Percentiles rank a stretch among this genome's conserved stretches.
These are phyloP conservation scores for Forbesichthys papilliferus DNA, from an alignment of 2,113 vertebrate species.

Conservation along the genomic window DNA sequence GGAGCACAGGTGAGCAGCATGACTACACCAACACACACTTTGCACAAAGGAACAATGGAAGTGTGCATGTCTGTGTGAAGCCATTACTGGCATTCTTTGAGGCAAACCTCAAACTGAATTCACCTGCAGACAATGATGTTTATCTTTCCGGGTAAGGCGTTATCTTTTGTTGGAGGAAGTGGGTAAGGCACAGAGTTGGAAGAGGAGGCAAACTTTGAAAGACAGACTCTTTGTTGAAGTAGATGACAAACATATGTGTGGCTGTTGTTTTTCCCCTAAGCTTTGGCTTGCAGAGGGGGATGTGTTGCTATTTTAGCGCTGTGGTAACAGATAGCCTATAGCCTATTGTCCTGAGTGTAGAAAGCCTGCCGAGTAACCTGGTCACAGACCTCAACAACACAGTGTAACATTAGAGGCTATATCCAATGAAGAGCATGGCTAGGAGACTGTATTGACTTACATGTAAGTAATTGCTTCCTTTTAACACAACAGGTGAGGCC, in stretches of 20 bases:
- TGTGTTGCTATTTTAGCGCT: slow-evolving; percentile 31
- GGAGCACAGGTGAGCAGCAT: slow-evolving; percentile 71
- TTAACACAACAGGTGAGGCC: slow-evolving; percentile 63
- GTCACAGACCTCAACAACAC: slow-evolving; percentile 50
- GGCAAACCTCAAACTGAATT: slow-evolving; percentile 27
- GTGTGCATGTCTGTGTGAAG: slow-evolving; percentile 27
- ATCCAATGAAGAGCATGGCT: slow-evolving; percentile 60
- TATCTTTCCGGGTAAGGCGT: slow-evolving; percentile 51
- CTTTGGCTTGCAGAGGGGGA: slow-evolving; percentile 33
- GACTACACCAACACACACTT: slow-evolving; percentile 27
- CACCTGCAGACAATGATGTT: slow-evolving; percentile 45
- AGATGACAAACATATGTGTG: slow-evolving; percentile 69
- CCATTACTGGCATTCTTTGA: slow-evolving; percentile 1
- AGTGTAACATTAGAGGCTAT: slow-evolving; percentile 64
- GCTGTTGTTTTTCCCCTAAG: slow-evolving; percentile 33
- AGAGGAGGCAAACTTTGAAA: slow-evolving; percentile 59
- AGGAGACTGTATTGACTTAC: slow-evolving; percentile 65
- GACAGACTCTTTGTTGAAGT: slow-evolving; percentile 52
- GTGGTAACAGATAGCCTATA: slow-evolving; percentile 53
- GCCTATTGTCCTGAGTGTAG: slow-evolving; percentile 49
- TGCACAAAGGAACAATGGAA: slow-evolving; percentile 41
- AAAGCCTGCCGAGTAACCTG: slow-evolving; percentile 18
- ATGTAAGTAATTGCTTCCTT: slow-evolving; percentile 67
- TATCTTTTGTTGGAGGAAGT: slow-evolving; percentile 48
- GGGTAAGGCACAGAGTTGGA: slow-evolving; percentile 16